These are phyloP conservation scores for Pseudomyrmex gracilis DNA, from an alignment of 1,140 invertebrate genomes.

Conservation along the genomic window DNA sequence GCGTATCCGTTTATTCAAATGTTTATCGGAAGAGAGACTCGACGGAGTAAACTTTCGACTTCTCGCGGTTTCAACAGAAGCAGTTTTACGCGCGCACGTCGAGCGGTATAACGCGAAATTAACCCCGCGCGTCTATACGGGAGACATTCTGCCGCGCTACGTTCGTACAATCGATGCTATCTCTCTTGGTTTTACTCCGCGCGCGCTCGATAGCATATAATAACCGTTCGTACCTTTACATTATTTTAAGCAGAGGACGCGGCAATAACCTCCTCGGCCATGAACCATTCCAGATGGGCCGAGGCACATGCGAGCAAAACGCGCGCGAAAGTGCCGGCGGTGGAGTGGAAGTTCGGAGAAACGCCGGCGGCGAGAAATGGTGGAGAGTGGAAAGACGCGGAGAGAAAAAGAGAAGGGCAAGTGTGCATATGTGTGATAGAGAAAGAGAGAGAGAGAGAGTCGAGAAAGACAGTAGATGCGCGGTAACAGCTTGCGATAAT, in stretches of 20 bases:
- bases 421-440: neutral
- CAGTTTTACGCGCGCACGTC: slow-evolving; percentile 23
- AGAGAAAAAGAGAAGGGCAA: neutral
- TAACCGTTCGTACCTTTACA: slow-evolving; percentile 53
- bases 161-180: slow-evolving; percentile 53
- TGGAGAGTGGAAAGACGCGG: neutral
- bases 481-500: slow-evolving; percentile 74
- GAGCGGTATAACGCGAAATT: slow-evolving; percentile 27
- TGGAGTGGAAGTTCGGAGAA: neutral
- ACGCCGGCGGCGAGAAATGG: neutral
- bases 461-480: slow-evolving; percentile 33
- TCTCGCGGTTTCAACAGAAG: slow-evolving; percentile 6
- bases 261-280: slow-evolving; percentile 45
- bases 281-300: slow-evolving; percentile 21
- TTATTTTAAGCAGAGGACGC: slow-evolving; percentile 48
- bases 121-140: slow-evolving; percentile 12
- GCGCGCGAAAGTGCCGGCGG: slow-evolving; percentile 9
- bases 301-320: slow-evolving; percentile 29
- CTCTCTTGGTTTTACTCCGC: slow-evolving; percentile 15
- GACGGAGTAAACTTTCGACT: neutral
- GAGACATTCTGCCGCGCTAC: slow-evolving; percentile 32
- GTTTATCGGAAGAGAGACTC: neutral
- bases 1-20: neutral
- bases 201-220: slow-evolving; percentile 44
- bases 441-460: neutral